Conservation (phyloP, 1,140 invertebrate genomes). For the Brachionus angularis region DNA sequence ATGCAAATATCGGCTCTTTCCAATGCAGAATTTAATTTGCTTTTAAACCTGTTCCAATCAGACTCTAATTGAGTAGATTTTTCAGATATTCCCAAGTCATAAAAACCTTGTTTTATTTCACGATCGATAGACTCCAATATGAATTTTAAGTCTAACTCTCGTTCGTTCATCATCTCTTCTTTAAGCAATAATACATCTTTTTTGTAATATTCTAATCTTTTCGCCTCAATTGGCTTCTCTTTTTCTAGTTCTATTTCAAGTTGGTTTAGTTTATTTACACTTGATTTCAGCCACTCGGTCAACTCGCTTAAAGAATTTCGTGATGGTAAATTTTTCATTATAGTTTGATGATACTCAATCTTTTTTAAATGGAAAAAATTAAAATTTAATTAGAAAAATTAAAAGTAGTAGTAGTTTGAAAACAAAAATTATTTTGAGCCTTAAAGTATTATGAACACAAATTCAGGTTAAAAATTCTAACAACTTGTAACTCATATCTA, state of each 20-base stretch:
- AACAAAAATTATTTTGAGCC: neutral
- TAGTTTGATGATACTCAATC: slow-evolving; percentile 17
- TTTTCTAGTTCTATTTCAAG: neutral
- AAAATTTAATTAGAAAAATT: neutral
- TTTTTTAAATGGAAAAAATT: neutral
- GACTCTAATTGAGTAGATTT: neutral
- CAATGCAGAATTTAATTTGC: neutral
- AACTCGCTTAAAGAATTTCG: slow-evolving; percentile 20
- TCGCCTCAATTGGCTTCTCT: neutral
- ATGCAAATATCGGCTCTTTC: neutral
- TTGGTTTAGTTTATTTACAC: neutral
- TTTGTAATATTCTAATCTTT: neutral
- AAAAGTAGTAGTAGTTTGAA: neutral
- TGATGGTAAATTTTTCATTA: slow-evolving; percentile 36
- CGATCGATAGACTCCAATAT: neutral
- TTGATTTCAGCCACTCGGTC: neutral
- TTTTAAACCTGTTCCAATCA: neutral
- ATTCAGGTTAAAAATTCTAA: no score
- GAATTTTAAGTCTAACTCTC: slow-evolving; percentile 15
- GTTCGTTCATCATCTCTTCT: slow-evolving; percentile 1
- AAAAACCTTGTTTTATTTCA: slow-evolving; percentile 27
- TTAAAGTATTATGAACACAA: no score
- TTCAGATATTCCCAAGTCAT: slow-evolving; percentile 16
- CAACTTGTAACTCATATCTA: no score
- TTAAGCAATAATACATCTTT: neutral